Evolutionary conservation across 2,888 invertebrate genomes (phyloP), one percentile per base, ranked within the genome.

Genomic region (Xestobium rufovillosum): DNA sequence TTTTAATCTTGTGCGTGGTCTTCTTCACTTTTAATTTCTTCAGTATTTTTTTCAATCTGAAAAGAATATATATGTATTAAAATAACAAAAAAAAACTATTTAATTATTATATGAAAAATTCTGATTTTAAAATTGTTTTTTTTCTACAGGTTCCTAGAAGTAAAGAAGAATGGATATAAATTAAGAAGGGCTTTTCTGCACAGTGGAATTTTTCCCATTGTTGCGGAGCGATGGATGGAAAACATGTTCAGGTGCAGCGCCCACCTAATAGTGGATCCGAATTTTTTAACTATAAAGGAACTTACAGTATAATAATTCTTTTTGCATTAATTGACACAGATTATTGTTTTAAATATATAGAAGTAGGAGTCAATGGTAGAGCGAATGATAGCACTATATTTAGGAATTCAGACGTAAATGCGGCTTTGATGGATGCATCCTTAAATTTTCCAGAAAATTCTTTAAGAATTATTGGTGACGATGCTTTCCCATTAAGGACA

Each of bases 291-390:
- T n/a, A n/a, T n/a, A 26, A 32, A 19, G 23, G 32, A 10, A 23
- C 25, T 3, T 23, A 32, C 23, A 32, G 26, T 4, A 32, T 26
- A 19, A 19, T 19, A n/a, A n/a, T n/a, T n/a, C 9, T 9, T 19
- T 19, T 19, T 19, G 23, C 23, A 9, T 19, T 19, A 9, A 8
- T 19, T 19, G 23, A 19, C 23, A 9, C 23, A 19, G n/a, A 19
- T 25, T 40, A 36, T 40, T 35, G 38, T 17, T 44, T 44, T 42
- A 26, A 40, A 16, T 19, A 19, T 19, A 19, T 19, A 8, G 23
- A 19, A 19, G 23, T 19, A 19, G 23, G 23, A 19, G 23, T n/a
- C 6, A 19, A 19, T 19, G 23, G 23, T 19, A 19, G 23, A 19
- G 23, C 23, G n/a, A 19, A n/a, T n/a, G n/a, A n/a, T n/a, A n/a